Conservation (phyloP, 2,113 vertebrate genomes). For the Melozone crissalis region DNA sequence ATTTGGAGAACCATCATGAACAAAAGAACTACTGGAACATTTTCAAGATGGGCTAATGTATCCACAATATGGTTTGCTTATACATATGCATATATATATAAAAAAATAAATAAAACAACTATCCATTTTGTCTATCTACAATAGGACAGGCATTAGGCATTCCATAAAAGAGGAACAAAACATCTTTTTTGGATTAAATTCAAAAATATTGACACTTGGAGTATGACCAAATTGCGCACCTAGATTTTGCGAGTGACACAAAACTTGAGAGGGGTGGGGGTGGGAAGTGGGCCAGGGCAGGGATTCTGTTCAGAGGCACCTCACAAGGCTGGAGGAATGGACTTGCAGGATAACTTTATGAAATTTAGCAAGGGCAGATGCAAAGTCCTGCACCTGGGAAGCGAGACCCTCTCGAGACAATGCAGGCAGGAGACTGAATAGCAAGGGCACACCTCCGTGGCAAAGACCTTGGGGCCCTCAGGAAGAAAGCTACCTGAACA, state of each 20-base stretch:
- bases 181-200: background rate
- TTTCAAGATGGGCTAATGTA: background rate
- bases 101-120: background rate
- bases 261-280: rapidly evolving
- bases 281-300: too few species aligned
- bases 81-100: background rate
- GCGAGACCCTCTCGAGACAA: background rate
- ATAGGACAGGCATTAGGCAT: background rate
- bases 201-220: background rate
- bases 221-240: background rate
- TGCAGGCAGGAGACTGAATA: background rate
- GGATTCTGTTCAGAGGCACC: background rate
- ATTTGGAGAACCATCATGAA: background rate
- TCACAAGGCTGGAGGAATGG: background rate
- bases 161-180: background rate
- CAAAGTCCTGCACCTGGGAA: background rate
- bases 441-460: background rate
- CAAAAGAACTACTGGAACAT: background rate
- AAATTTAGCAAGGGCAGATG: background rate
- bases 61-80: background rate
- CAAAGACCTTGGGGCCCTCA: background rate
- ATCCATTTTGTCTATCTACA: background rate
- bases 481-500: background rate
- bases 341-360: background rate
- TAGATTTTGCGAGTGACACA: background rate